A percentile compares a stretch with the other conserved stretches of the same genome.
phyloP scores from a whole-genome alignment of 2,113 vertebrate genomes.

The Synchiropus splendidus region DNA sequence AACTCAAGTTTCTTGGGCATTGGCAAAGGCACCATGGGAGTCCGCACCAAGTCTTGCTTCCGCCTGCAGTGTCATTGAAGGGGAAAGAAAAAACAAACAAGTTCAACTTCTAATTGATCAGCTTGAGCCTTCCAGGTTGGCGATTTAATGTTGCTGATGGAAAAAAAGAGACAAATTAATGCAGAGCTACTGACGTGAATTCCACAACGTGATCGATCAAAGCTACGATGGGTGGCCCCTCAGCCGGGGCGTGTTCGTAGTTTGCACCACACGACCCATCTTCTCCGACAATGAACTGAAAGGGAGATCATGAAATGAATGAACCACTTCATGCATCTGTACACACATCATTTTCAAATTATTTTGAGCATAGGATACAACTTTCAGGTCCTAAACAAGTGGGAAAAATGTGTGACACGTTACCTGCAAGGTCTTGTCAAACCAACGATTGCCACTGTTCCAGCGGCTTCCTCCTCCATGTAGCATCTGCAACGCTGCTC shows the following conservation, averaged over 20 bases:
- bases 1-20: slow-evolving; percentile 84
- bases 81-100: too few species aligned
- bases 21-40: slow-evolving; percentile 65
- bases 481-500: slow-evolving; percentile 84
- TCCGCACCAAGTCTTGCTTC: slow-evolving; percentile 57
- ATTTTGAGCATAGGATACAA: too few species aligned
- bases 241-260: slow-evolving; percentile 87
- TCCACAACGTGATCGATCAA: slow-evolving; percentile 86
- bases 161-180: too few species aligned
- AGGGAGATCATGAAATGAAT: not conserved
- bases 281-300: slow-evolving; percentile 86
- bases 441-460: slow-evolving; percentile 96
- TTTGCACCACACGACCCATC: slow-evolving; percentile 86
- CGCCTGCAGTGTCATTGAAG: slow-evolving; percentile 66
- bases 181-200: slow-evolving; percentile 75
- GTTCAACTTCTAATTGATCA: too few species aligned
- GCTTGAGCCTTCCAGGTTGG: too few species aligned
- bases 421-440: slow-evolving; percentile 95
- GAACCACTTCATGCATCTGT: not conserved
- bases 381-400: too few species aligned
- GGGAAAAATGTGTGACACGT: too few species aligned
- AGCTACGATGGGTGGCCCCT: slow-evolving; percentile 85
- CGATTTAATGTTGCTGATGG: too few species aligned
- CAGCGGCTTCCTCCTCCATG: slow-evolving; percentile 81
- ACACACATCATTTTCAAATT: too few species aligned